phyloP scores from a whole-genome alignment of 2,113 vertebrate species.

The Microtus oregoni region DNA sequence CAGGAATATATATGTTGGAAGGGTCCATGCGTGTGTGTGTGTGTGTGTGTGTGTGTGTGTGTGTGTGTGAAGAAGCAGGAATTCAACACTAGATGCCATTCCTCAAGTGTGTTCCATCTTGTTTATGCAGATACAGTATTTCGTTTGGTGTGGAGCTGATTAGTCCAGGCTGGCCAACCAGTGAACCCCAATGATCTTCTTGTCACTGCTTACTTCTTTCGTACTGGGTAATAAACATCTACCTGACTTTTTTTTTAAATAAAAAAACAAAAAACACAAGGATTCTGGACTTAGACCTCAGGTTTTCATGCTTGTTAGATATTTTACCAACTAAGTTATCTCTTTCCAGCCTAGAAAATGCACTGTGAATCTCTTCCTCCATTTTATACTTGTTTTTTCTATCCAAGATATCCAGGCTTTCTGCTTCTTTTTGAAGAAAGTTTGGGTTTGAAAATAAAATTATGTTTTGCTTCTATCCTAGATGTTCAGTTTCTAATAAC shows the following conservation, averaged over 20 bases:
- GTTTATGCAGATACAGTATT: not conserved
- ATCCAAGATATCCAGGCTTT: not conserved
- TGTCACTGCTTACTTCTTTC: not conserved
- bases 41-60: not conserved
- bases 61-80: no score
- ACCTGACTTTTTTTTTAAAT: no score
- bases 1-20: not conserved
- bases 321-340: not conserved
- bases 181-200: not conserved
- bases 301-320: not conserved
- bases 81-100: not conserved
- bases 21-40: not conserved
- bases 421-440: not conserved
- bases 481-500: conserved; percentile 1
- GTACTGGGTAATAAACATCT: no score
- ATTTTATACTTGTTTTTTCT: not conserved
- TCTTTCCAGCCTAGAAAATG: not conserved
- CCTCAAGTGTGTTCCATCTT: not conserved
- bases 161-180: not conserved
- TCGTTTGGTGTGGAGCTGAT: not conserved
- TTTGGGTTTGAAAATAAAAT: not conserved
- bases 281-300: not conserved
- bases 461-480: not conserved
- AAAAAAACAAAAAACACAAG: not conserved
- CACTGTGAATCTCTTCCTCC: not conserved